phyloP scores from a whole-genome alignment of 2,797 vertebrate species.

The Taeniopygia guttata region DNA sequence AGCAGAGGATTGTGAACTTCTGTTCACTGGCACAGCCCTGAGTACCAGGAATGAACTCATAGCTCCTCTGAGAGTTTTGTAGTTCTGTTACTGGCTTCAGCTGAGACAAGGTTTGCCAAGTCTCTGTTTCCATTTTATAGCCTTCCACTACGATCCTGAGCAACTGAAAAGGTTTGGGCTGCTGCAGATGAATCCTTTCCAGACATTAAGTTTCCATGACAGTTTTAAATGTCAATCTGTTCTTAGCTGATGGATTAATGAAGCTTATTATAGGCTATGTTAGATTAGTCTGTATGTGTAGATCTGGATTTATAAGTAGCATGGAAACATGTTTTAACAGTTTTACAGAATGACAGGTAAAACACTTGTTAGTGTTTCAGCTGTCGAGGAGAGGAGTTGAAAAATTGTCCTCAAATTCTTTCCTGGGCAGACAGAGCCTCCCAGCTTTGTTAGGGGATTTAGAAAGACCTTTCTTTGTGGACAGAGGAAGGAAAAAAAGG shows the following conservation, averaged over 20 bases:
- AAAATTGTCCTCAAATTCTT: slow-evolving; percentile 9
- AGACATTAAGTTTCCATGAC: neutral
- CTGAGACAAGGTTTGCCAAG: neutral
- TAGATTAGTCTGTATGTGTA: slow-evolving; percentile 31
- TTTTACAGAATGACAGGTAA: neutral
- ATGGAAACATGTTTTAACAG: slow-evolving; percentile 8
- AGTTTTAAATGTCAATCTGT: slow-evolving; percentile 47
- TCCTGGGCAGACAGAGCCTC: neutral
- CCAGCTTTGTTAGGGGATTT: neutral
- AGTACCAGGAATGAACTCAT: neutral
- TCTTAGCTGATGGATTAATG: slow-evolving; percentile 39
- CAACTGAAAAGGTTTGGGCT: neutral
- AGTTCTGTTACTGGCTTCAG: neutral
- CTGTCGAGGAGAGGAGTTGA: neutral
- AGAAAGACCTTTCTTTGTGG: slow-evolving; percentile 10
- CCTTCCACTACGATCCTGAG: neutral
- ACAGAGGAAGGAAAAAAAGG: slow-evolving; percentile 39
- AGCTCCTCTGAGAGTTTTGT: neutral
- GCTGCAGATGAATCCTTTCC: slow-evolving; percentile 22
- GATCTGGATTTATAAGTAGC: neutral
- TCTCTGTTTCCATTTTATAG: neutral
- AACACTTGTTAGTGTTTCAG: neutral
- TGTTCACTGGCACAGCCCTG: neutral
- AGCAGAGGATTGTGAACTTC: neutral
- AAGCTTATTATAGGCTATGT: slow-evolving; percentile 11